Base-by-base conservation (phyloP, 2,888 invertebrate genomes). In the Apotomis betuletana region DNA sequence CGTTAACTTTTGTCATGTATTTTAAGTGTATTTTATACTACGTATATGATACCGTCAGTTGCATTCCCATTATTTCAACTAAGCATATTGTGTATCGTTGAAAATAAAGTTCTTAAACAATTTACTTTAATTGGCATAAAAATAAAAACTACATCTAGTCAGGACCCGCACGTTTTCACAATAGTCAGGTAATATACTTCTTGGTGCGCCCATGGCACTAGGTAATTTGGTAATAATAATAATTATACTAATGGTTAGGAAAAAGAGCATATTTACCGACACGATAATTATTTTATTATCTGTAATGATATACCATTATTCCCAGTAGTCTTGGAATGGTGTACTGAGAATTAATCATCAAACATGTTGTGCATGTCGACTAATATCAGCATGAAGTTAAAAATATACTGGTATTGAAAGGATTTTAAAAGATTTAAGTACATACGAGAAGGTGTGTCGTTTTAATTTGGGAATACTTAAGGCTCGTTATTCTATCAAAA, bases 201-300 rank as follows among this genome's bases (percentile, higher is more conserved):
- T 46, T 51, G 49, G 6, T 60, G 13, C 49, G 13, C 60, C 13
- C 5, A 44, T n/a, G 51, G 67, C 57, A 67, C 41, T 15, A 12
- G 4, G 51, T 67, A 68, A 72, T 68, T 72, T 68, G 67, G 41
- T 60, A 67, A 62, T 67, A 72, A 72, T 72, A 58, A 62, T 67
- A 72, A 72, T 72, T 58, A 58, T 63, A 36, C 62, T 62, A 67
- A 67, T 57, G 52, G 8, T 51, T 12, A 36, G 46, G 27, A 54
- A 67, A 51, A 67, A 51, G 5, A 57, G 49, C 55, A 67, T 67
- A n/a, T 52, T 67, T 67, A 58, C 58, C 9, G 59, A 10, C 44
- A 58, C 13, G 49, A 57, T 15, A 67, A 72, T 63, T 72, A 67
- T 72, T 68, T 67, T 62, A 72, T 68, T 72, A 38, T 51, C 52